Conservation (phyloP, 2,797 vertebrate genomes). For the Prunella strophiata region DNA sequence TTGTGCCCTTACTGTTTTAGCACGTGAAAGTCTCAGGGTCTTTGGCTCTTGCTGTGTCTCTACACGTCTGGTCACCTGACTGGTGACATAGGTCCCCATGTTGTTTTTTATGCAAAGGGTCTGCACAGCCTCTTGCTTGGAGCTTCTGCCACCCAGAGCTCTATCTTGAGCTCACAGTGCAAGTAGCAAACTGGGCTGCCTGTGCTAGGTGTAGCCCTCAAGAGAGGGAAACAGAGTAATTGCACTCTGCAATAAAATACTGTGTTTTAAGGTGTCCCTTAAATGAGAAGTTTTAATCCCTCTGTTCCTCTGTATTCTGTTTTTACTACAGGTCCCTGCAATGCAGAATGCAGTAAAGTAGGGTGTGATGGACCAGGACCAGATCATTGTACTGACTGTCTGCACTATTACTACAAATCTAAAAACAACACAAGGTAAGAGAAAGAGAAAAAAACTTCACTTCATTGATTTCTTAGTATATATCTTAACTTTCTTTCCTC, state of each 20-base stretch:
- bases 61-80: background rate
- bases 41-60: background rate
- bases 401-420: slow-evolving; percentile 97
- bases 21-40: background rate
- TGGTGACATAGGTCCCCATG: rapidly evolving
- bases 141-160: background rate
- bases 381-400: slow-evolving; percentile 94
- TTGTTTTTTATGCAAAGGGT: background rate
- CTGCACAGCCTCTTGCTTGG: background rate
- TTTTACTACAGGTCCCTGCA: slow-evolving; percentile 85
- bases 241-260: background rate
- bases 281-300: background rate
- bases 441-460: background rate
- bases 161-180: background rate
- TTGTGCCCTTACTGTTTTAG: background rate
- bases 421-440: slow-evolving; percentile 96
- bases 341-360: slow-evolving; percentile 93
- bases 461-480: background rate
- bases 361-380: slow-evolving; percentile 96
- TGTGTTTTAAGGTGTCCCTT: background rate
- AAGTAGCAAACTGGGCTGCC: rapidly evolving
- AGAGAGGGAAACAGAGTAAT: background rate
- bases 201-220: background rate
- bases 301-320: background rate
- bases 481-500: background rate